Evolutionary conservation across 2,797 vertebrate species (phyloP).

Genomic region (Lacerta bilineata): DNA sequence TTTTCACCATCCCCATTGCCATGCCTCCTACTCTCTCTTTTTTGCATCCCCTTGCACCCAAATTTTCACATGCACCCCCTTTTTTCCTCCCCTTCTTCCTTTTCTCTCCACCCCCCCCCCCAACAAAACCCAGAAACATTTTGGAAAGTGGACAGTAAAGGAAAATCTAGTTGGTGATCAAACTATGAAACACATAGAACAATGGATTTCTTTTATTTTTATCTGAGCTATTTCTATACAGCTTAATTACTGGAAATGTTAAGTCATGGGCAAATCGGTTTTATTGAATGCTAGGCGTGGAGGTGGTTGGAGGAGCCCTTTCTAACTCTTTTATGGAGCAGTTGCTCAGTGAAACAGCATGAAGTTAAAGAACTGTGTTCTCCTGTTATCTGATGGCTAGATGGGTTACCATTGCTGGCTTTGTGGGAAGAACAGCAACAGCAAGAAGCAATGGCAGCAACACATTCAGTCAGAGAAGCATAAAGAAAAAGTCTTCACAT

Average conservation of each 20-base stretch:
- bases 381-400: constrained; percentile 70
- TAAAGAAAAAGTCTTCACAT: constrained; percentile 94
- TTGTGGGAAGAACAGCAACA: constrained; percentile 96
- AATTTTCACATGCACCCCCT: constrained; percentile 5
- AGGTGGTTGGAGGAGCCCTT: not conserved
- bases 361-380: constrained; percentile 37
- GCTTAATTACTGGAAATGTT: not conserved
- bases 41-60: too few relatives aligned
- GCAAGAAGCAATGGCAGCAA: constrained; percentile 97
- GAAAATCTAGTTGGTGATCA: too few relatives aligned
- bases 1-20: too few relatives aligned
- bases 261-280: not conserved
- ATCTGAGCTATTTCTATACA: too few relatives aligned
- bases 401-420: constrained; percentile 92
- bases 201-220: too few relatives aligned
- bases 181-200: too few relatives aligned
- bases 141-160: too few relatives aligned
- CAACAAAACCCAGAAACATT: too few relatives aligned
- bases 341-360: not conserved
- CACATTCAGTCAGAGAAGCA: constrained; percentile 96
- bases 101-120: too few relatives aligned
- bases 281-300: not conserved
- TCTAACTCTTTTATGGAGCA: not conserved
- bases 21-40: too few relatives aligned
- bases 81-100: not conserved